A percentile compares a stretch with the other conserved stretches of the same genome.
These are phyloP conservation scores for Podotricha telesiphe DNA, from an alignment of 2,888 invertebrate species.

Conservation along the genomic window DNA sequence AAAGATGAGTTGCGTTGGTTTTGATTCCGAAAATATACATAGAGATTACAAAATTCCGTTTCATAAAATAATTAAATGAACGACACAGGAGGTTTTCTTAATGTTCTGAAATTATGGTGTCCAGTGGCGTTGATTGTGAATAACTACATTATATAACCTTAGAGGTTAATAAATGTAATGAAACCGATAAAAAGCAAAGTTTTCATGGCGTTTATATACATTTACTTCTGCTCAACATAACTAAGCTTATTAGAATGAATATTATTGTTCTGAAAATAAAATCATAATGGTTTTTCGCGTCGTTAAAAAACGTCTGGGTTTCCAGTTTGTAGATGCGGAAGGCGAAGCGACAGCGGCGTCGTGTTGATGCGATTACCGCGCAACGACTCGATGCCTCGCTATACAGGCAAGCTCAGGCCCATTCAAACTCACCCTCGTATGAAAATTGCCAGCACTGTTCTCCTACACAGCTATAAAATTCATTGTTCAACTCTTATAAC, in stretches of 20 bases:
- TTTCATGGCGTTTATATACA: background rate
- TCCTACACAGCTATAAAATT: constrained; percentile 73
- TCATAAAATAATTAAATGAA: too few relatives aligned
- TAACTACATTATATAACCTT: too few relatives aligned
- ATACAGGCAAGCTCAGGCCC: constrained; percentile 72
- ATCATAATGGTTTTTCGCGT: constrained; percentile 80
- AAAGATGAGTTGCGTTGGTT: too few relatives aligned
- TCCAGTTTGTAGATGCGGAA: constrained; percentile 52
- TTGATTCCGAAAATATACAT: too few relatives aligned
- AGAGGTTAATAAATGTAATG: constrained; percentile 3
- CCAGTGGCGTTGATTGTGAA: too few relatives aligned
- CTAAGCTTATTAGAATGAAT: constrained; percentile 68
- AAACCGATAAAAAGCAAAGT: constrained; percentile 22
- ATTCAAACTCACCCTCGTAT: constrained; percentile 75
- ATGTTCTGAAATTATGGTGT: too few relatives aligned
- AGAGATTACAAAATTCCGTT: too few relatives aligned
- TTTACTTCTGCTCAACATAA: constrained; percentile 28
- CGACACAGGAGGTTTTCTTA: too few relatives aligned
- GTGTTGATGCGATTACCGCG: constrained; percentile 87
- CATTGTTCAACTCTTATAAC: constrained; percentile 80
- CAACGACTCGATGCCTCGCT: constrained; percentile 86
- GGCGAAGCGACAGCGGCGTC: constrained; percentile 48
- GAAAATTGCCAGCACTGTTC: constrained; percentile 79
- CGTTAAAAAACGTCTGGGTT: constrained; percentile 66
- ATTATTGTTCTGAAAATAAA: constrained; percentile 73